These are phyloP conservation scores for Anastrepha obliqua DNA, from an alignment of 1,140 invertebrate genomes.

Conservation along the genomic window DNA sequence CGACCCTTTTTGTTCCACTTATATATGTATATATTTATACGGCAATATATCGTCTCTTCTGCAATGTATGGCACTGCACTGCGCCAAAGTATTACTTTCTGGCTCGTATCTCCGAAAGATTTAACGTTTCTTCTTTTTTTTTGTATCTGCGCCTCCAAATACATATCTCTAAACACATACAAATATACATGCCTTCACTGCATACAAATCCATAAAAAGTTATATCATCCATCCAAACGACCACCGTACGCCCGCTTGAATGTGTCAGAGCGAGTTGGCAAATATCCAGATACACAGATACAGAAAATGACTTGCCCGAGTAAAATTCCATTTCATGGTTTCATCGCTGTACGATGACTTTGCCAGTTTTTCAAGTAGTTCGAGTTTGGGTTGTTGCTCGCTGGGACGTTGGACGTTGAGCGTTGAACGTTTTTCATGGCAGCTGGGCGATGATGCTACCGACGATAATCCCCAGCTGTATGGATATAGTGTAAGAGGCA, in stretches of 20 bases:
- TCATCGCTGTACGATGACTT: conserved; percentile 16
- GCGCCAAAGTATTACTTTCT: too few relatives aligned
- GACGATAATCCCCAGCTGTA: conserved; percentile 49
- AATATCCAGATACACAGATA: conserved; percentile 45
- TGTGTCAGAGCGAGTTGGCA: conserved; percentile 28
- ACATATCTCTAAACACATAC: too few relatives aligned
- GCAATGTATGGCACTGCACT: too few relatives aligned
- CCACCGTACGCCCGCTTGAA: not conserved
- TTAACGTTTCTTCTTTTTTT: too few relatives aligned
- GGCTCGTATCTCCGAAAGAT: too few relatives aligned
- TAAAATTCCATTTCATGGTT: conserved; percentile 50
- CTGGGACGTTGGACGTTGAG: not conserved
- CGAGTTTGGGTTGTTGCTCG: conserved; percentile 37
- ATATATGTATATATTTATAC: not conserved
- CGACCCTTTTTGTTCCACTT: not conserved
- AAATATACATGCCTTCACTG: not conserved
- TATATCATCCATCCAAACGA: conserved; percentile 16
- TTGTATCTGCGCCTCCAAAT: too few relatives aligned
- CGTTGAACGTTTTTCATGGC: conserved; percentile 22
- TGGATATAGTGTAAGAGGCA: not conserved
- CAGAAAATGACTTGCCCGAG: conserved; percentile 43
- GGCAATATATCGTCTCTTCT: too few relatives aligned
- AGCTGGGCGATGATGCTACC: conserved; percentile 36
- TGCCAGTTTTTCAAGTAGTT: conserved; percentile 51
- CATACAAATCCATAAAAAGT: conserved; percentile 34